Evolutionary conservation across 2,888 invertebrate species (phyloP).

Genomic region (Brassicogethes aeneus): DNA sequence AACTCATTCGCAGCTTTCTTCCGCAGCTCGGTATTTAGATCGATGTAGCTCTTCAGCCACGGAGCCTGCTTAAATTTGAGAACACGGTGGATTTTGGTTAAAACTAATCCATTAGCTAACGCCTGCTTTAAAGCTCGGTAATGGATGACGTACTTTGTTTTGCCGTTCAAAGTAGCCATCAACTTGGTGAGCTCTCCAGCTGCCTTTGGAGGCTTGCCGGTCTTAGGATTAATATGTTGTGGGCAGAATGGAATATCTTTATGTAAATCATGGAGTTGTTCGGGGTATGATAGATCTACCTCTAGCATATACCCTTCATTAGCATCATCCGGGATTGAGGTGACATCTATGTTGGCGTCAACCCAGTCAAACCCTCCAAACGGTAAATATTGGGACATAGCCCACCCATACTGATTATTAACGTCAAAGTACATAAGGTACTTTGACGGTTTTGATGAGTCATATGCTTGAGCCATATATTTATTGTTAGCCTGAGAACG

Average conservation of each 20-base stretch:
- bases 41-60: too few species aligned
- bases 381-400: slow-evolving; percentile 24
- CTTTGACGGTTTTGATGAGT: slow-evolving; percentile 16
- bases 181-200: slow-evolving; percentile 18
- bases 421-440: slow-evolving; percentile 28
- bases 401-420: slow-evolving; percentile 25
- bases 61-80: too few species aligned
- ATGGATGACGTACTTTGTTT: too few species aligned
- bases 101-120: too few species aligned
- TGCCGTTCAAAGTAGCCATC: too few species aligned
- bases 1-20: too few species aligned
- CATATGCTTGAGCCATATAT: slow-evolving; percentile 25
- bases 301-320: slow-evolving; percentile 26
- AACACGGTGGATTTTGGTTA: too few species aligned
- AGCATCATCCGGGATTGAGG: slow-evolving; percentile 12
- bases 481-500: slow-evolving; percentile 32
- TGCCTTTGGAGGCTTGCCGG: too few species aligned
- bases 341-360: slow-evolving; percentile 9
- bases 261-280: slow-evolving; percentile 28
- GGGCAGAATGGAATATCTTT: slow-evolving; percentile 21
- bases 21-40: too few species aligned
- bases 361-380: slow-evolving; percentile 23
- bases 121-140: too few species aligned
- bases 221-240: slow-evolving; percentile 18
- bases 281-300: slow-evolving; percentile 38